Evolutionary conservation across 2,113 vertebrate species (phyloP), one percentile per base, ranked within the genome.

Genomic region (Dunckerocampus dactyliophorus): DNA sequence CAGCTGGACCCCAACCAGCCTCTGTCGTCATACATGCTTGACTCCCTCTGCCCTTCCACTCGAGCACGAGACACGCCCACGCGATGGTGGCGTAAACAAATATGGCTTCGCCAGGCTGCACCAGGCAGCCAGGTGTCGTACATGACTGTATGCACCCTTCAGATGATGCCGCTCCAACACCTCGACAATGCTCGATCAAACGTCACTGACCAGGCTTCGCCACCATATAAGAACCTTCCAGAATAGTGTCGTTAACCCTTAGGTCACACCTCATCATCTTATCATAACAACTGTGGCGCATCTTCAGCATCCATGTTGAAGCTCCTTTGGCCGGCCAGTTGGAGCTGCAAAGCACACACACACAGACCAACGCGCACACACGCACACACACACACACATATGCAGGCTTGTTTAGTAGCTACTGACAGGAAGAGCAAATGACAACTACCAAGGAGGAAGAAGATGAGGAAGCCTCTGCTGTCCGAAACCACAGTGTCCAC

Each of bases 161-260:
- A 62, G 34, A 34, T 47, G 63, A 62, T 15, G 50, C 19, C 62
- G 57, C 55, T 71, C 15, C 21, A 66, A 71, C 56, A 72, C 69
- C 81, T 63, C 15, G 37, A 76, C 74, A 66, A 77, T 75, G 81
- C 77, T 75, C 51, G 0, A 63, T 50, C 69, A 76, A 82, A 82
- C 79, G 73, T 71, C 82, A 75, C 71, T 45, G 60, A 62, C 62
- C 62, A 65, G 72, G 83, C 81, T 87, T 87, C 88, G 85, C 81
- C 69, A 90, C 84, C 88, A 71, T 90, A 78, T 88, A 78, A 89
- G 90, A 94, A 92, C 75, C 84, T 90, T 94, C 94, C 87, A 92
- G 93, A 95, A 93, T 89, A 92, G 88, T 86, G 86, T 89, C 79
- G 67, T 92, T 92, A 92, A 94, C 90, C 89, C 78, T 89, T 90